phyloP scores from a whole-genome alignment of 2,888 invertebrate genomes.

The Platerodrilus igneus region DNA sequence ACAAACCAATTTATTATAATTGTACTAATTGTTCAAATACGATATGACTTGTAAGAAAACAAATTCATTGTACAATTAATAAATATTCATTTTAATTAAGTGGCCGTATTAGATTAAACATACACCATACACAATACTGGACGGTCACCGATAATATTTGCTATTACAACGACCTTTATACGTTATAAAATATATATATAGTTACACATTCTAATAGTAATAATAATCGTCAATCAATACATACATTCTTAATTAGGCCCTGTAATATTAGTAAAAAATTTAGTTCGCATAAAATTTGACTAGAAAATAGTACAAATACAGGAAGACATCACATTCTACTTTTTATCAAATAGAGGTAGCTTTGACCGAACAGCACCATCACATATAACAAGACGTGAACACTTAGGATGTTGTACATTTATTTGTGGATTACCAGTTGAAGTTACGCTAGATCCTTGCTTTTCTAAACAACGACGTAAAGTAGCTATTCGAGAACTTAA shows the following conservation, averaged over 20 bases:
- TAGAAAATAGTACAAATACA: conserved; percentile 23
- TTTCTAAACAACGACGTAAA: conserved; percentile 40
- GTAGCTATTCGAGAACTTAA: conserved; percentile 44
- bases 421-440: conserved; percentile 20
- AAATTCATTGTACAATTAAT: too few species aligned
- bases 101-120: too few species aligned
- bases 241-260: conserved; percentile 18
- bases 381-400: conserved; percentile 69
- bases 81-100: too few species aligned
- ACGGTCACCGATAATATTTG: too few species aligned
- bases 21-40: too few species aligned
- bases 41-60: too few species aligned
- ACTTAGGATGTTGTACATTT: conserved; percentile 45
- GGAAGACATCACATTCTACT: conserved; percentile 48
- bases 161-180: too few species aligned
- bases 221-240: too few species aligned
- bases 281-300: conserved; percentile 18
- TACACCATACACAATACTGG: too few species aligned
- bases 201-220: too few species aligned
- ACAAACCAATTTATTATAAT: too few species aligned
- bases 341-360: conserved; percentile 78
- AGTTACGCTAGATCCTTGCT: conserved; percentile 30
- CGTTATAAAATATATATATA: too few species aligned
- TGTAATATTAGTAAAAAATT: conserved; percentile 14
- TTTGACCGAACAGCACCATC: conserved; percentile 85